Conservation (phyloP, 2,888 invertebrate genomes). For the Maniola hyperantus region DNA sequence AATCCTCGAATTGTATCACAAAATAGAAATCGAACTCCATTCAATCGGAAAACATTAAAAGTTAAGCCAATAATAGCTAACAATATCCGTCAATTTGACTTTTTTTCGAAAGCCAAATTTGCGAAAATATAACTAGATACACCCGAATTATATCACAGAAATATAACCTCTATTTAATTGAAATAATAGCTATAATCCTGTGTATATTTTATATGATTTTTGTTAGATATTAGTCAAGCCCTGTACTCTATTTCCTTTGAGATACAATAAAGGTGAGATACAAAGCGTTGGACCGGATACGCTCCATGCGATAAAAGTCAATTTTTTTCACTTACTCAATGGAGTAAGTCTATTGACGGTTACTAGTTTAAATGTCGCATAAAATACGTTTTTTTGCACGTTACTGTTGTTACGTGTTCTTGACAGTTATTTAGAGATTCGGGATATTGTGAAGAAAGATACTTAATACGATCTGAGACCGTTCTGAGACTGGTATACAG, state of each 20-base stretch:
- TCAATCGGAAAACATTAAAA: conserved; percentile 45
- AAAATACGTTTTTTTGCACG: conserved; percentile 40
- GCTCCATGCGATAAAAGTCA: conserved; percentile 50
- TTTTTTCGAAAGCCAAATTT: conserved; percentile 36
- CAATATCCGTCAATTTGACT: conserved; percentile 41
- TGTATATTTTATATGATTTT: background rate
- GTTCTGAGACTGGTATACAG: too few relatives aligned
- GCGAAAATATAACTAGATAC: conserved; percentile 1
- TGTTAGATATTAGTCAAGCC: background rate
- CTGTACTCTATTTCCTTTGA: conserved; percentile 46
- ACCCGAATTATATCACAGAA: background rate
- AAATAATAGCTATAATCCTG: background rate
- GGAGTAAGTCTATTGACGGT: conserved; percentile 49
- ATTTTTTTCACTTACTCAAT: conserved; percentile 47
- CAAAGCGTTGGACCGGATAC: conserved; percentile 58
- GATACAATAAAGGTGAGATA: conserved; percentile 43
- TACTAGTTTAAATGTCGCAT: conserved; percentile 53
- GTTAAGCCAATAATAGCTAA: conserved; percentile 36
- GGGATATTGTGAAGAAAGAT: conserved; percentile 14
- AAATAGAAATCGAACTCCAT: conserved; percentile 44
- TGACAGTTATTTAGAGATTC: conserved; percentile 31
- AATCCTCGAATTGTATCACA: conserved; percentile 46
- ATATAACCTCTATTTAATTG: background rate
- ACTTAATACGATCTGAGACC: too few relatives aligned
- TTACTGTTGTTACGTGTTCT: conserved; percentile 34